These are phyloP conservation scores for Melanocharis versteri DNA, from an alignment of 2,113 vertebrate species.

Conservation along the genomic window DNA sequence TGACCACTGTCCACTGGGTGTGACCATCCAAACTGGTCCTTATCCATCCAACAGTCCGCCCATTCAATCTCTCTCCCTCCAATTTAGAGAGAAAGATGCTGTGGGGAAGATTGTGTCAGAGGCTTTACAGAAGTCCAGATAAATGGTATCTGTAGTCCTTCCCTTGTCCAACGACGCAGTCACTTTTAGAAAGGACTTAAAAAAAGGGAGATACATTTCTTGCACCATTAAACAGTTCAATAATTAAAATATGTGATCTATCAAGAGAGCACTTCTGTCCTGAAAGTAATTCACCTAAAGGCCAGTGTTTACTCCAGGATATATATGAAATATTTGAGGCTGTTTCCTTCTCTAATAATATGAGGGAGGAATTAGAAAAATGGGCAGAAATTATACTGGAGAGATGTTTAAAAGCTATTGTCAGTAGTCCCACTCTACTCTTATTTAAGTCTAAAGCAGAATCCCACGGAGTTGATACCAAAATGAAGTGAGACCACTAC, in stretches of 20 bases:
- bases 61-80: not conserved
- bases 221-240: not conserved
- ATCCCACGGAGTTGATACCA: not conserved
- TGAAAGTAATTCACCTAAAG: not conserved
- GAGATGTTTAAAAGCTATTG: not conserved
- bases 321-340: not conserved
- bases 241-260: not conserved
- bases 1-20: not conserved
- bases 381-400: not conserved
- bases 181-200: not conserved
- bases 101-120: not conserved
- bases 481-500: not conserved
- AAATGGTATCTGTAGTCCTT: not conserved
- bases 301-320: not conserved
- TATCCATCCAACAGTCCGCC: not conserved
- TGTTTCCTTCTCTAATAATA: not conserved
- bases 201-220: not conserved
- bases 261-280: not conserved
- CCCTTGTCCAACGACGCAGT: not conserved
- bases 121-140: not conserved
- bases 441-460: not conserved
- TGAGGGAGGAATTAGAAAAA: not conserved
- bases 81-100: not conserved
- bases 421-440: not conserved
- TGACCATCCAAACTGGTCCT: not conserved